phyloP scores from a whole-genome alignment of 2,113 vertebrate species.

The Albula glossodonta region DNA sequence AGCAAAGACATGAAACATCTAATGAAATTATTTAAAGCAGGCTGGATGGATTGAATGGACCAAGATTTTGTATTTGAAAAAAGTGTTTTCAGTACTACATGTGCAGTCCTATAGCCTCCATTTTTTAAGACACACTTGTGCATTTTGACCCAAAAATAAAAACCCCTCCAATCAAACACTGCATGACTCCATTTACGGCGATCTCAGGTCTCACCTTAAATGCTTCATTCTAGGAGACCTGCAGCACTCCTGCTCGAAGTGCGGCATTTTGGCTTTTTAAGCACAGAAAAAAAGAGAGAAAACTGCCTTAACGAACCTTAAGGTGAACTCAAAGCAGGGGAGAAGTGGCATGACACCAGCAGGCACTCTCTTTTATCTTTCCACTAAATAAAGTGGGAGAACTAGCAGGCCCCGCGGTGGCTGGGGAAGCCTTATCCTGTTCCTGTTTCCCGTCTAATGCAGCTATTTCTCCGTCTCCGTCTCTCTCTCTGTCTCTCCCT shows the following conservation, averaged over 20 bases:
- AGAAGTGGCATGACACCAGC: conserved; percentile 18
- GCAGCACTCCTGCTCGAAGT: background rate
- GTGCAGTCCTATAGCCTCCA: too few species aligned
- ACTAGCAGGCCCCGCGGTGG: background rate
- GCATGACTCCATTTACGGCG: too few species aligned
- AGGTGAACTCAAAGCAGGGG: background rate
- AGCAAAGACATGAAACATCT: too few species aligned
- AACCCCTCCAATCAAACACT: too few species aligned
- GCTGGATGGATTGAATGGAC: too few species aligned
- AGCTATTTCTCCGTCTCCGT: background rate
- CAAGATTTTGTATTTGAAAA: too few species aligned
- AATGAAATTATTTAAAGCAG: too few species aligned
- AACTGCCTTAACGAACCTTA: background rate
- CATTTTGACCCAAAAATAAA: too few species aligned
- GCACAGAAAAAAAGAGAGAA: background rate
- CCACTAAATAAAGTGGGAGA: background rate
- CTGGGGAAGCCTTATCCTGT: background rate
- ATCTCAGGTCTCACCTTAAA: too few species aligned
- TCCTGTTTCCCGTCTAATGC: conserved; percentile 8
- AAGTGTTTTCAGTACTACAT: too few species aligned
- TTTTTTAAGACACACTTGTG: too few species aligned
- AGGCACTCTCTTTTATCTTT: conserved; percentile 14
- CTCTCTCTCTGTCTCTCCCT: too few species aligned
- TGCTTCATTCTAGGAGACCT: background rate
- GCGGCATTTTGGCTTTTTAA: background rate